phyloP scores from a whole-genome alignment of 2,797 vertebrate genomes.

The Loriculus beryllinus region DNA sequence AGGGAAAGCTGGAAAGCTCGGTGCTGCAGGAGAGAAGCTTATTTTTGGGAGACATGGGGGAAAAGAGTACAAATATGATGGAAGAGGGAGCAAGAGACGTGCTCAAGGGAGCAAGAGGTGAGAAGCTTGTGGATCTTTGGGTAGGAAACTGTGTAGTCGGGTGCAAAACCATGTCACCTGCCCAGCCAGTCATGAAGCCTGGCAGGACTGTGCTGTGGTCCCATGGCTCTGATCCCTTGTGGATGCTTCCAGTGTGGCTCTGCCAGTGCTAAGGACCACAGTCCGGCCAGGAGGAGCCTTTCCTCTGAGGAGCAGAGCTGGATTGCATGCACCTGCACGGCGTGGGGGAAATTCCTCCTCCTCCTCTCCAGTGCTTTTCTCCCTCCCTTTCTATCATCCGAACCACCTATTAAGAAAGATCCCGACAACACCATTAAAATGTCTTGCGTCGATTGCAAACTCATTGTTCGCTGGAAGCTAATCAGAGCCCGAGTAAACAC shows the following conservation, averaged over 20 bases:
- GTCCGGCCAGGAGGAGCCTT: background rate
- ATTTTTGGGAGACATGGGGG: background rate
- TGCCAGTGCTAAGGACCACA: accelerated
- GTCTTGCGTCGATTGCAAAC: background rate
- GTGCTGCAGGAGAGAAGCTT: background rate
- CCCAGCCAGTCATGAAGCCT: conserved; percentile 2
- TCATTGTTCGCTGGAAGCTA: conserved; percentile 53
- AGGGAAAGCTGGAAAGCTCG: background rate
- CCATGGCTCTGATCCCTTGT: background rate
- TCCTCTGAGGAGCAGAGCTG: accelerated
- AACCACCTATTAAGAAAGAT: conserved; percentile 8
- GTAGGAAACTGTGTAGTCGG: background rate
- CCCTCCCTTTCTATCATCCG: background rate
- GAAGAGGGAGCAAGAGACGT: background rate
- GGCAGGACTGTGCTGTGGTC: background rate
- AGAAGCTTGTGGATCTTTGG: background rate
- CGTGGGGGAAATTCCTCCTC: background rate
- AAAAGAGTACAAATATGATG: background rate
- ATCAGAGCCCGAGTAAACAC: conserved; percentile 60
- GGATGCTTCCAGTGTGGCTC: background rate
- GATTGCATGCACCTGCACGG: background rate
- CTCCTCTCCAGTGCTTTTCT: background rate
- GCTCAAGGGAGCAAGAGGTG: background rate
- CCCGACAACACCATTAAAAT: conserved; percentile 30
- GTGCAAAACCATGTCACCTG: background rate